A percentile compares a stretch with the other conserved stretches of the same genome.
phyloP scores from a whole-genome alignment of 2,797 vertebrate genomes.

The Crocodylus rhombifer region DNA sequence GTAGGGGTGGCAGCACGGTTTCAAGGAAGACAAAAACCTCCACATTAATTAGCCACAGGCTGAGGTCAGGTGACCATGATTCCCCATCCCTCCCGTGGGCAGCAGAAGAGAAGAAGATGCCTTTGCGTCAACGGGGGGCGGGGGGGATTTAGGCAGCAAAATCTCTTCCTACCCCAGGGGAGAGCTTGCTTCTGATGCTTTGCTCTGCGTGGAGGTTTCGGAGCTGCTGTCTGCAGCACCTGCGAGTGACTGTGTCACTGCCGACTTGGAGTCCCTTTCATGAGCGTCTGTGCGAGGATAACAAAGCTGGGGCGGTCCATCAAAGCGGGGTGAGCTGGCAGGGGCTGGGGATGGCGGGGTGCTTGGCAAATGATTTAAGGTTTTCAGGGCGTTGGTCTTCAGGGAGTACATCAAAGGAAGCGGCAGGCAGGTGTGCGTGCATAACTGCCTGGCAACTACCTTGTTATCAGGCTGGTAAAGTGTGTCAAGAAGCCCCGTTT shows the following conservation, averaged over 20 bases:
- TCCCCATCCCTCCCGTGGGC: neutral
- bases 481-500: neutral
- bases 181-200: rapidly evolving
- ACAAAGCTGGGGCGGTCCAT: neutral
- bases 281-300: constrained; percentile 16
- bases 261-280: constrained; percentile 54
- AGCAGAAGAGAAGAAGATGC: neutral
- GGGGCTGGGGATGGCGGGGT: constrained; percentile 6
- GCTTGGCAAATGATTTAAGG: neutral
- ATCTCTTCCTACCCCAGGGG: too few species aligned
- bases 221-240: neutral
- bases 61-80: neutral
- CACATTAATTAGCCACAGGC: neutral
- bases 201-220: rapidly evolving
- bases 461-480: rapidly evolving
- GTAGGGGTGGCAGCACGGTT: neutral
- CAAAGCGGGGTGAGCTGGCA: constrained; percentile 39
- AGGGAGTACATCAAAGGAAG: neutral
- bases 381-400: neutral
- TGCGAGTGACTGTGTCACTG: neutral
- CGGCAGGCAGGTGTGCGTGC: neutral
- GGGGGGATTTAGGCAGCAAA: neutral
- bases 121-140: neutral
- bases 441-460: neutral
- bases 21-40: neutral